These are phyloP conservation scores for Diachasmimorpha longicaudata DNA, from an alignment of 1,140 invertebrate genomes.

Conservation along the genomic window DNA sequence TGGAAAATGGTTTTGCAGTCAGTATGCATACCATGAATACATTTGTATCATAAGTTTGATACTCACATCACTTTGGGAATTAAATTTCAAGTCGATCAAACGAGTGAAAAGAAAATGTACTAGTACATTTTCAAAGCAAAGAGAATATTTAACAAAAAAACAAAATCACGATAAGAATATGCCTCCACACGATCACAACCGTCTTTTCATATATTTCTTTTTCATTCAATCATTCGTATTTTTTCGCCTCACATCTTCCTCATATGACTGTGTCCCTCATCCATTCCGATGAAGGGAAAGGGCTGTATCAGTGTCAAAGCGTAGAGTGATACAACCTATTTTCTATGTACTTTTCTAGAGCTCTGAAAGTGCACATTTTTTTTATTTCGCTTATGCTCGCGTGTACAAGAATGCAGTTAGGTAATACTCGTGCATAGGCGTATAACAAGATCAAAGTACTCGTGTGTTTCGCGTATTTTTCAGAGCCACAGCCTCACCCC, in stretches of 20 bases:
- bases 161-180: neutral
- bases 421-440: neutral
- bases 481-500: neutral
- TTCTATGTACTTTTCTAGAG: neutral
- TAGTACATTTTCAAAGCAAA: neutral
- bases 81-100: neutral
- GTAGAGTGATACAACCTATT: neutral
- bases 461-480: neutral
- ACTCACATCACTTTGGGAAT: neutral
- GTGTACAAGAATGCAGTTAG: constrained; percentile 3
- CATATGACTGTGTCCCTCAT: neutral
- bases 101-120: neutral
- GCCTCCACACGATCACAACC: neutral
- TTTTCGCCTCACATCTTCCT: neutral
- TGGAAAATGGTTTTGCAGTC: neutral
- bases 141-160: neutral
- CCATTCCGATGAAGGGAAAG: neutral
- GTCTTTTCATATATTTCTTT: neutral
- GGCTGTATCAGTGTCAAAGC: neutral
- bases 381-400: neutral
- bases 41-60: neutral
- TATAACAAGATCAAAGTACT: neutral
- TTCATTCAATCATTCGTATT: neutral
- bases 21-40: neutral
- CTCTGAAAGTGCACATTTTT: neutral